Percentiles rank a stretch among this genome's conserved stretches.
These are phyloP conservation scores for Eclectus roratus DNA, from an alignment of 2,113 vertebrate species.

Conservation along the genomic window DNA sequence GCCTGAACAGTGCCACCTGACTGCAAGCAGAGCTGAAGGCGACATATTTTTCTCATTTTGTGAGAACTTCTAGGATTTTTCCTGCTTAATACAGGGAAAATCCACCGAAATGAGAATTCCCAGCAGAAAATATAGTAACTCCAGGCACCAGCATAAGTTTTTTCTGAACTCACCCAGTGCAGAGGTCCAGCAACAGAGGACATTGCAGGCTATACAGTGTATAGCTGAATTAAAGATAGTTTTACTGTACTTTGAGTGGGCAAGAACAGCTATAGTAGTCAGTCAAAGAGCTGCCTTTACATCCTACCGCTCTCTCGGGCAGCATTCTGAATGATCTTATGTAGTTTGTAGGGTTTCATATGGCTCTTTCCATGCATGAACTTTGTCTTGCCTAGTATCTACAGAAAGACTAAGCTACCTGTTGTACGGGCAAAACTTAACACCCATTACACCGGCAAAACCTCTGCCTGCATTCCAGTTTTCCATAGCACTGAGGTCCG, in stretches of 20 bases:
- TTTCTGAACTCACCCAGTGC: neutral
- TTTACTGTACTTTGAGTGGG: neutral
- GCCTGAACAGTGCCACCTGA: neutral
- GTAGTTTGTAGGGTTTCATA: neutral
- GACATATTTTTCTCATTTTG: neutral
- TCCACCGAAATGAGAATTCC: neutral
- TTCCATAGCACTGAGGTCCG: rapidly evolving
- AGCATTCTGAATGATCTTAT: neutral
- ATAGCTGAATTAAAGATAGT: neutral
- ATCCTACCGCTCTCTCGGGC: neutral
- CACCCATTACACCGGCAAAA: neutral
- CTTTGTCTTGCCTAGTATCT: neutral
- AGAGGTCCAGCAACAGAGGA: neutral
- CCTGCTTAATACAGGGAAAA: neutral
- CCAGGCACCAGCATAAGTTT: neutral
- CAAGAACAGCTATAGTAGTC: neutral
- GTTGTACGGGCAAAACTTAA: neutral
- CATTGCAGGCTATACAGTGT: neutral
- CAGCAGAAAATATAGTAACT: neutral
- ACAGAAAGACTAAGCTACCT: neutral
- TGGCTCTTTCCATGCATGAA: neutral
- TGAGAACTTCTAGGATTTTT: neutral
- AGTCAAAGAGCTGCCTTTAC: neutral
- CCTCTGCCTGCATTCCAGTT: neutral
- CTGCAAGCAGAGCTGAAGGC: neutral